Evolutionary conservation across 2,113 vertebrate species (phyloP).

Genomic region (Anhinga rufa): DNA sequence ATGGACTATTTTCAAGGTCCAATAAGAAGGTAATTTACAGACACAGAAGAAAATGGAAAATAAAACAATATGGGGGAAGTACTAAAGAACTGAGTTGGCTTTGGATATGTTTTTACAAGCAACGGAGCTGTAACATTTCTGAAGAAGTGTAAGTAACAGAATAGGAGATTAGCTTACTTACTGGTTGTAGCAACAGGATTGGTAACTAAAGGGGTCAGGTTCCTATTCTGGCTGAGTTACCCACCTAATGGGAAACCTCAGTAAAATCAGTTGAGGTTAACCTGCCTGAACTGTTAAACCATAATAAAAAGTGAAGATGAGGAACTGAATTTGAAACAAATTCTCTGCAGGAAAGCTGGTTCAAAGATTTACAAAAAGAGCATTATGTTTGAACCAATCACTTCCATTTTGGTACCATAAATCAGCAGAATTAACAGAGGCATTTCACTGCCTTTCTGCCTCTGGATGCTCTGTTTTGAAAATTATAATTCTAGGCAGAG

Average conservation of each 20-base stretch:
- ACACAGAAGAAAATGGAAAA: background rate
- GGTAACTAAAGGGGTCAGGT: background rate
- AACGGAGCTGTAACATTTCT: background rate
- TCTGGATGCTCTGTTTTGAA: background rate
- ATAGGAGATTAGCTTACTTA: background rate
- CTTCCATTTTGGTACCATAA: background rate
- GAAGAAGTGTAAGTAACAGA: background rate
- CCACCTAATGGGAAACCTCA: background rate
- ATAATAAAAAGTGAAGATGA: background rate
- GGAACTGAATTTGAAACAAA: background rate
- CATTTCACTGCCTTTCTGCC: background rate
- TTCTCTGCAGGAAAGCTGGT: background rate
- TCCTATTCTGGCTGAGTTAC: background rate
- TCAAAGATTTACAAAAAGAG: background rate
- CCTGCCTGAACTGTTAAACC: background rate
- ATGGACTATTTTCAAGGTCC: background rate
- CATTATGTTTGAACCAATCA: background rate
- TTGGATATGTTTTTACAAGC: background rate
- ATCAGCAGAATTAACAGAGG: background rate
- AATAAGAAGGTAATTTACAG: background rate
- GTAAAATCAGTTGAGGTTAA: background rate
- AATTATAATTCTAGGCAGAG: background rate
- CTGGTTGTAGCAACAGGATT: background rate
- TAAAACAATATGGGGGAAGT: background rate
- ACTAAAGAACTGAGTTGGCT: background rate